Percentiles rank a stretch among this genome's conserved stretches.
phyloP scores from a whole-genome alignment of 2,113 vertebrate genomes.

The Chloroceryle aenea region DNA sequence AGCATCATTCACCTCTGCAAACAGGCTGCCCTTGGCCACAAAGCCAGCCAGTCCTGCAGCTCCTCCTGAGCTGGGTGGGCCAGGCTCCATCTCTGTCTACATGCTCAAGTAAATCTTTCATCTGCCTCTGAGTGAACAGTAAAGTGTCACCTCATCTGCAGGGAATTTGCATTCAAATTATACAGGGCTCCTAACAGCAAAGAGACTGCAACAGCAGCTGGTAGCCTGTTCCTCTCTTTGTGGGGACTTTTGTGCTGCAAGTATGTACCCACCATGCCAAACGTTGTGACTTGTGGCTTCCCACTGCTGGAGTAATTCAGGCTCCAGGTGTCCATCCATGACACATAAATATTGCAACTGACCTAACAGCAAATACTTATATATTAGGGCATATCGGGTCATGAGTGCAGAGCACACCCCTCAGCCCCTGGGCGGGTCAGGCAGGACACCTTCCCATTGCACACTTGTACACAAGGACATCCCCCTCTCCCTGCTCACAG shows the following conservation, averaged over 20 bases:
- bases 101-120: constrained; percentile 36
- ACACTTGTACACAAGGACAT: background rate
- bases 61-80: background rate
- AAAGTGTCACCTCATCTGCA: background rate
- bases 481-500: background rate
- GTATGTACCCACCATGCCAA: background rate
- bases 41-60: background rate
- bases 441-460: background rate
- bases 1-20: background rate
- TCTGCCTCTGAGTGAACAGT: background rate
- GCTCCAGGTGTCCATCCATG: background rate
- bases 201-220: background rate
- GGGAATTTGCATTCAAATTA: constrained; percentile 1
- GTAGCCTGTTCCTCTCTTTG: background rate
- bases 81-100: background rate
- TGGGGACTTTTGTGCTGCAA: background rate
- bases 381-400: background rate
- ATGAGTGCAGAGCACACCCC: background rate
- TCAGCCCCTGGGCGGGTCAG: background rate
- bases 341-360: background rate
- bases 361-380: background rate
- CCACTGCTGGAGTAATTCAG: background rate
- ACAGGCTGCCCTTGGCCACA: background rate
- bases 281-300: background rate
- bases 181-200: background rate